A percentile compares a stretch with the other conserved stretches of the same genome.
These are phyloP conservation scores for Belgica antarctica DNA, from an alignment of 2,888 invertebrate species.

Conservation along the genomic window DNA sequence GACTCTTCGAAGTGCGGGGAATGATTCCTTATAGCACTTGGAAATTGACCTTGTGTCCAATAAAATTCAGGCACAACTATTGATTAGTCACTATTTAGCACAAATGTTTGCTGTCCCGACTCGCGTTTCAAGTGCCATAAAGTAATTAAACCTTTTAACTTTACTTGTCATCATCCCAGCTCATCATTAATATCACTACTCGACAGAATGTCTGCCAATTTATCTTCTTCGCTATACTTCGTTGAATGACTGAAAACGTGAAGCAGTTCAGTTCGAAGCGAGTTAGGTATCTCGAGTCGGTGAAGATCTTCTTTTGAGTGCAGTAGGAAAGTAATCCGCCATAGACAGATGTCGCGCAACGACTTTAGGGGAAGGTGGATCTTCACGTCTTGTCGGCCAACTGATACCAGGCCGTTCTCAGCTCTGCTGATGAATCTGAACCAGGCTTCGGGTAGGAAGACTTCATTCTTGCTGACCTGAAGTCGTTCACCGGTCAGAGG, in stretches of 20 bases:
- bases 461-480: conserved; percentile 58
- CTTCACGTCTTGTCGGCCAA: conserved; percentile 47
- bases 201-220: too few relatives aligned
- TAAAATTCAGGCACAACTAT: too few relatives aligned
- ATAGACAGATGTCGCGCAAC: conserved; percentile 46
- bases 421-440: conserved; percentile 17
- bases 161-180: too few relatives aligned
- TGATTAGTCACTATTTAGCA: too few relatives aligned
- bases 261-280: conserved; percentile 44
- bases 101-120: too few relatives aligned
- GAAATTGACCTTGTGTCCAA: too few relatives aligned
- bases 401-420: neutral
- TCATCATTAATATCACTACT: too few relatives aligned
- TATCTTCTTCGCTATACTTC: too few relatives aligned
- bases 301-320: conserved; percentile 38
- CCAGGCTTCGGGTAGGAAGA: conserved; percentile 56
- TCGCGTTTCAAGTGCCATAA: too few relatives aligned
- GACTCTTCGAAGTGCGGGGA: too few relatives aligned
- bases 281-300: conserved; percentile 45
- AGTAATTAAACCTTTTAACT: too few relatives aligned
- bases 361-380: conserved; percentile 52
- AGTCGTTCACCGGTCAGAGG: conserved; percentile 65
- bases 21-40: too few relatives aligned
- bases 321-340: neutral
- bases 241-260: neutral